phyloP scores from a whole-genome alignment of 2,113 vertebrate genomes.

The Hippolais icterina region DNA sequence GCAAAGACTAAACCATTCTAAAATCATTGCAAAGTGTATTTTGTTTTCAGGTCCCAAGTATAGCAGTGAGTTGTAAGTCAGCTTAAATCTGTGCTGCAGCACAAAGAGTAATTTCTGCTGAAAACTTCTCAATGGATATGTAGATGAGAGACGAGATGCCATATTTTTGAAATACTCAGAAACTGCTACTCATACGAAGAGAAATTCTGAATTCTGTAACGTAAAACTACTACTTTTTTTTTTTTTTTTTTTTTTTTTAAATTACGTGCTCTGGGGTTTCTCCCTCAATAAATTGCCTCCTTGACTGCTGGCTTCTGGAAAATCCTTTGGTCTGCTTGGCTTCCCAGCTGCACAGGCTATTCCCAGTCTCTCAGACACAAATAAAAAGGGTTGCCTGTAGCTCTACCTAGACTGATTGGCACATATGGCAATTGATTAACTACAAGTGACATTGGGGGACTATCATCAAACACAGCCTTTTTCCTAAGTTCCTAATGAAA shows the following conservation, averaged over 20 bases:
- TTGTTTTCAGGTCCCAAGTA: conserved; percentile 52
- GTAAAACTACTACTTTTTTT: conserved; percentile 60
- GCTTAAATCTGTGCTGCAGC: conserved; percentile 65
- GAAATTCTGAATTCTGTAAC: conserved; percentile 70
- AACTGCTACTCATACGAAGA: conserved; percentile 68
- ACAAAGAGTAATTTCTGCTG: conserved; percentile 74
- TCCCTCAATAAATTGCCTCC: conserved; percentile 68
- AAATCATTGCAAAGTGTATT: conserved; percentile 43
- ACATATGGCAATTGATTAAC: conserved; percentile 50
- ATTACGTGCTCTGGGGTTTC: conserved; percentile 75
- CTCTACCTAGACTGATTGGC: conserved; percentile 24
- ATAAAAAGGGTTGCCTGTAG: conserved; percentile 58
- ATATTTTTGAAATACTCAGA: conserved; percentile 76
- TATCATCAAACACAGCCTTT: not conserved
- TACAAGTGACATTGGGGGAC: conserved; percentile 15
- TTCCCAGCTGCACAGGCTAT: conserved; percentile 41
- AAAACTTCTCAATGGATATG: conserved; percentile 73
- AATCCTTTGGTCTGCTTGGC: conserved; percentile 23
- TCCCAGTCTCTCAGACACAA: conserved; percentile 44
- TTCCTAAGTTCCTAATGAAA: conserved; percentile 26
- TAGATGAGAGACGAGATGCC: conserved; percentile 68
- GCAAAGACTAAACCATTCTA: conserved; percentile 49
- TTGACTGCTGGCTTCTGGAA: conserved; percentile 47
- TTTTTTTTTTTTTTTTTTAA: conserved; percentile 12
- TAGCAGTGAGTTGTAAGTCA: conserved; percentile 52